These are phyloP conservation scores for Notoglanidium macrostoma DNA, from an alignment of 2,797 vertebrate genomes.

Conservation along the genomic window DNA sequence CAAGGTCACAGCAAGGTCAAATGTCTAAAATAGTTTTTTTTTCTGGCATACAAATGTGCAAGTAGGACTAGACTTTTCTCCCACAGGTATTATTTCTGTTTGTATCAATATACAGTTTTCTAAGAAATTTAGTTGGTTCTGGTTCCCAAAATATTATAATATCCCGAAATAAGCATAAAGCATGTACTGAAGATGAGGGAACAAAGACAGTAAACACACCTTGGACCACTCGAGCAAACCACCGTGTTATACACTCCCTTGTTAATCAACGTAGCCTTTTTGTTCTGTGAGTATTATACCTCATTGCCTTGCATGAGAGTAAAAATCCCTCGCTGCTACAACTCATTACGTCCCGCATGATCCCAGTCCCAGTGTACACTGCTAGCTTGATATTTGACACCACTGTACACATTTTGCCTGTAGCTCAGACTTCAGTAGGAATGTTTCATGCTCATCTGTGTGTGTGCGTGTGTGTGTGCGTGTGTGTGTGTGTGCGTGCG, in stretches of 20 bases:
- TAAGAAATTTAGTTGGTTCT: background rate
- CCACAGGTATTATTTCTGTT: background rate
- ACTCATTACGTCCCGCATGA: background rate
- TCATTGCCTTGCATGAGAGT: background rate
- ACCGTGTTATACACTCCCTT: background rate
- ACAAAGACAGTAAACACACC: background rate
- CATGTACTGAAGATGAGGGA: background rate
- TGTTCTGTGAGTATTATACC: background rate
- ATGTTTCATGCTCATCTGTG: slow-evolving; percentile 1
- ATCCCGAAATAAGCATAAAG: no score
- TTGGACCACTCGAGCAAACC: background rate
- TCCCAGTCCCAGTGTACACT: background rate
- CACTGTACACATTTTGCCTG: background rate
- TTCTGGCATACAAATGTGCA: no score
- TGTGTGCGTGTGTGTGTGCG: no score
- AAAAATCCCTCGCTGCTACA: background rate
- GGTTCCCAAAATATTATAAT: background rate
- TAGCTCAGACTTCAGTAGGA: background rate
- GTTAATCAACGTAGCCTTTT: background rate
- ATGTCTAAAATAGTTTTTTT: no score
- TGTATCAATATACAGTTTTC: background rate
- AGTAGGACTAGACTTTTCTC: no score
- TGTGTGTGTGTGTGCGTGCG: slow-evolving; percentile 4
- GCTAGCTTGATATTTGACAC: background rate
- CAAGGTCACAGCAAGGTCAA: background rate